phyloP scores from a whole-genome alignment of 2,113 vertebrate species.

The Melanostigma gelatinosum region DNA sequence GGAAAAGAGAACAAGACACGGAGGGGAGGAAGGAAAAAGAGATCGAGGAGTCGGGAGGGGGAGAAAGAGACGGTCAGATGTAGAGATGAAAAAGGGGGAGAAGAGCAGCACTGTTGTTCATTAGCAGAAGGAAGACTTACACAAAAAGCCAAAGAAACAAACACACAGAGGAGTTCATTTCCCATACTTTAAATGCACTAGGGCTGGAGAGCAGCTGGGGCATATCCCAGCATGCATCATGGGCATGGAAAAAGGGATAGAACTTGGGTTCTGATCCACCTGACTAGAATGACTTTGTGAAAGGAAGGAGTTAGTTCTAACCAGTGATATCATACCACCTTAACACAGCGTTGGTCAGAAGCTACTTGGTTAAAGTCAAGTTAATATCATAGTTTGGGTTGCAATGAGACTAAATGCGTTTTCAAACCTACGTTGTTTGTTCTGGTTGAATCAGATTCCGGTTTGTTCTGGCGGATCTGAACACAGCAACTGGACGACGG shows the following conservation, averaged over 20 bases:
- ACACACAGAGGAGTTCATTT: conserved; percentile 38
- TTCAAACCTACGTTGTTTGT: not conserved
- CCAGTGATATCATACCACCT: not conserved
- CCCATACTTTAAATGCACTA: not conserved
- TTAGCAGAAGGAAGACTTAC: conserved; percentile 43
- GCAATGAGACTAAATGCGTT: not conserved
- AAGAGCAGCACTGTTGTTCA: conserved; percentile 62
- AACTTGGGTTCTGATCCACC: conserved; percentile 13
- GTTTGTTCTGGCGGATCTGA: not conserved
- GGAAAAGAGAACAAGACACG: conserved; percentile 75
- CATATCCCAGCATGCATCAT: conserved; percentile 36
- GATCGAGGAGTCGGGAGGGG: conserved; percentile 38
- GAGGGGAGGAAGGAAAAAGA: conserved; percentile 28
- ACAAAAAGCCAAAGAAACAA: conserved; percentile 12
- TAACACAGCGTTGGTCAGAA: not conserved
- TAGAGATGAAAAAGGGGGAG: conserved; percentile 17
- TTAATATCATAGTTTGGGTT: not conserved
- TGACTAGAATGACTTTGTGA: not conserved
- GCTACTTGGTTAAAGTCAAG: no score
- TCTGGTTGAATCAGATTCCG: not conserved
- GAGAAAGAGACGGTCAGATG: conserved; percentile 33
- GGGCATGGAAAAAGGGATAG: not conserved
- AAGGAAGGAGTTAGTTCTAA: not conserved
- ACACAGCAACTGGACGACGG: not conserved
- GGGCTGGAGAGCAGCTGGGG: conserved; percentile 20